Evolutionary conservation across 2,113 vertebrate species (phyloP).

Genomic region (Siphamia tubifer): DNA sequence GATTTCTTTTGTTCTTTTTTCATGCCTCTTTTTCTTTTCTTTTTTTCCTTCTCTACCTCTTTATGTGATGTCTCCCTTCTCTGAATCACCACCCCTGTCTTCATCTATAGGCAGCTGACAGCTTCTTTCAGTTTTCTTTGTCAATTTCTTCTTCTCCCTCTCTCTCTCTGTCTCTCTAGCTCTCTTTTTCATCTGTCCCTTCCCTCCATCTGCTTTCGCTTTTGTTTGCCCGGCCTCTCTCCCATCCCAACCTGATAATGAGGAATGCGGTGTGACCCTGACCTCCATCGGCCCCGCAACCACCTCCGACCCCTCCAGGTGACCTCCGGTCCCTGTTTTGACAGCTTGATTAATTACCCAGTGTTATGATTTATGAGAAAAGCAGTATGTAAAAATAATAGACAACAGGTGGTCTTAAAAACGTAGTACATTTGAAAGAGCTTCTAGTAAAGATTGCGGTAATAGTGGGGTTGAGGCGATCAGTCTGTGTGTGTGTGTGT

Average conservation of each 20-base stretch:
- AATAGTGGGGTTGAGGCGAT: conserved; percentile 20
- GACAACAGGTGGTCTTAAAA: conserved; percentile 99
- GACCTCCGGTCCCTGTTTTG: conserved; percentile 95
- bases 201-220: conserved; percentile 98
- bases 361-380: conserved; percentile 99
- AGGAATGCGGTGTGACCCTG: conserved; percentile 99
- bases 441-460: conserved; percentile 47
- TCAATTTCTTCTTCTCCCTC: conserved; percentile 90
- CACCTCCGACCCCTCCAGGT: conserved; percentile 94
- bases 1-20: conserved; percentile 75
- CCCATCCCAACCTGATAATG: conserved; percentile 99
- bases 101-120: conserved; percentile 94
- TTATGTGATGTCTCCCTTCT: conserved; percentile 64
- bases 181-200: conserved; percentile 82
- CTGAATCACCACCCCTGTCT: conserved; percentile 82
- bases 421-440: conserved; percentile 83
- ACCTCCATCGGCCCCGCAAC: conserved; percentile 96
- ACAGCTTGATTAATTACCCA: conserved; percentile 99
- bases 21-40: conserved; percentile 42
- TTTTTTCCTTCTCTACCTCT: conserved; percentile 22
- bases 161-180: conserved; percentile 79
- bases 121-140: conserved; percentile 94
- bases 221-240: conserved; percentile 97
- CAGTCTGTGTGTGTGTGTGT: conserved; percentile 34
- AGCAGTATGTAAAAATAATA: conserved; percentile 99